Percentiles rank a stretch among this genome's conserved stretches.
Evolutionary conservation across 2,888 invertebrate species (phyloP).

Genomic region (Pegoplata infirma): DNA sequence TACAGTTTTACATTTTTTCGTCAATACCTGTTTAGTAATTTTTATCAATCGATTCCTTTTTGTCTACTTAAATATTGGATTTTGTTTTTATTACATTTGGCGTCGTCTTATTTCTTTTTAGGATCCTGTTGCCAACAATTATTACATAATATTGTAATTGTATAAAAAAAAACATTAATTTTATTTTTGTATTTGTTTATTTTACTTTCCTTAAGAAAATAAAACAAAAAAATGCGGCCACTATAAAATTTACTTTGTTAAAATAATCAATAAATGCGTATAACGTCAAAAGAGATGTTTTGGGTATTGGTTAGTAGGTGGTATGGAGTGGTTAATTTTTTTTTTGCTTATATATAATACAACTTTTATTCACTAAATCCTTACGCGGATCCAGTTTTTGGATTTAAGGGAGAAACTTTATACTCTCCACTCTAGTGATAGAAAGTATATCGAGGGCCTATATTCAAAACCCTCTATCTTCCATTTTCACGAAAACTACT

Average conservation of each 20-base stretch:
- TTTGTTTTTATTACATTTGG: not conserved
- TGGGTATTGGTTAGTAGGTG: not conserved
- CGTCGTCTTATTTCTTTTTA: conserved; percentile 12
- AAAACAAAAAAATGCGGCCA: not conserved
- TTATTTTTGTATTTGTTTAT: not conserved
- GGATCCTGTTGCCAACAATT: conserved; percentile 26
- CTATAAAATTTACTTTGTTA: not conserved
- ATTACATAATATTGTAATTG: conserved; percentile 30
- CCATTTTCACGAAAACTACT: too few species aligned
- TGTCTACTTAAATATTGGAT: not conserved
- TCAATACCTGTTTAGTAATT: not conserved
- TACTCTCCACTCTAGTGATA: too few species aligned
- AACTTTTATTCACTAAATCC: too few species aligned
- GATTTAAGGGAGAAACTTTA: too few species aligned
- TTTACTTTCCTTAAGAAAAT: not conserved
- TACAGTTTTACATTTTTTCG: not conserved
- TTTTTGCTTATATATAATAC: too few species aligned
- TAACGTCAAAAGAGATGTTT: not conserved
- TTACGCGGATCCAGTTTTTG: too few species aligned
- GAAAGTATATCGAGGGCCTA: too few species aligned
- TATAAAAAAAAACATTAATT: too few species aligned
- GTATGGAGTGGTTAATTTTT: not conserved
- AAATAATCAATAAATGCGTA: conserved; percentile 38
- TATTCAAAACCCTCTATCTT: too few species aligned
- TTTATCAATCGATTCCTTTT: not conserved